Conservation (phyloP, 2,888 invertebrate species). For the Opisthograptis luteolata region DNA sequence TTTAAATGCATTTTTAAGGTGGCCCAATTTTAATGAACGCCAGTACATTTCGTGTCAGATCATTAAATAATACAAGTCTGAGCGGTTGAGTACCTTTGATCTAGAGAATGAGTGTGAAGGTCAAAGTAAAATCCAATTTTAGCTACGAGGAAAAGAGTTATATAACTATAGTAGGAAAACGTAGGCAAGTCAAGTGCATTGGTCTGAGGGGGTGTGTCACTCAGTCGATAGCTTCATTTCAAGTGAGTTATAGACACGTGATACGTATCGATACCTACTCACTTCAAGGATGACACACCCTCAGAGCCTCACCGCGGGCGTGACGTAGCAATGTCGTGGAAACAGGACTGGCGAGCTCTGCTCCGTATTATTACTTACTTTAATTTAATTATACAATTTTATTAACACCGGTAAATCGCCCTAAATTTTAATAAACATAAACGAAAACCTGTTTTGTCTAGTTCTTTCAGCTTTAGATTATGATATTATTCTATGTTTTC, state of each 20-base stretch:
- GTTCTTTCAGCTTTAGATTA: too few species aligned
- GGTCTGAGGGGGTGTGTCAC: constrained; percentile 26
- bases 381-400: too few species aligned
- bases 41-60: too few species aligned
- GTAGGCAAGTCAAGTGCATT: constrained; percentile 8
- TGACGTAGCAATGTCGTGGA: constrained; percentile 15
- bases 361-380: too few species aligned
- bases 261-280: constrained; percentile 5
- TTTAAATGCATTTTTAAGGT: too few species aligned
- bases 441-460: too few species aligned
- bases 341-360: constrained; percentile 1
- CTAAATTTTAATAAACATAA: too few species aligned
- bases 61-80: too few species aligned
- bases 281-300: constrained; percentile 25
- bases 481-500: too few species aligned
- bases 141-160: constrained; percentile 13
- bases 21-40: too few species aligned
- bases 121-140: constrained; percentile 7
- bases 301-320: constrained; percentile 5
- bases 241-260: constrained; percentile 1
- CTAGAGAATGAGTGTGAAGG: constrained; percentile 10
- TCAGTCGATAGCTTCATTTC: constrained; percentile 6
- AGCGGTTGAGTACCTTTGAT: too few species aligned
- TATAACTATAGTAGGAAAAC: constrained; percentile 6
- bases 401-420: too few species aligned